phyloP scores from a whole-genome alignment of 2,797 vertebrate species.

The Momotus momota region DNA sequence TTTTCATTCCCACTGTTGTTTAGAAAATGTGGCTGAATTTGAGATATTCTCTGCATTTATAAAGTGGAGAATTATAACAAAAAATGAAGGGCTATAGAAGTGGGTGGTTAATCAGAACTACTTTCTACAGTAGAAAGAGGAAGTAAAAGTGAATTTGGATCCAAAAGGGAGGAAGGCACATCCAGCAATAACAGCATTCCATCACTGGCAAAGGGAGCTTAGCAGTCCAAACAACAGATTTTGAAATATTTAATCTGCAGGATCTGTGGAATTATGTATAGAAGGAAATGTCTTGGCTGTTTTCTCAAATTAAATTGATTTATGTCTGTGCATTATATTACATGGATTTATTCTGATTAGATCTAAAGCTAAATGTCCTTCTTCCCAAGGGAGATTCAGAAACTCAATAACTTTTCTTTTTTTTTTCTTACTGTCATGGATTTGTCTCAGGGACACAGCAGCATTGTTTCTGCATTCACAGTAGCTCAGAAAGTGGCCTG shows the following conservation, averaged over 20 bases:
- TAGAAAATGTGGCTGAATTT: neutral
- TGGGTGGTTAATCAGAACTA: constrained; percentile 15
- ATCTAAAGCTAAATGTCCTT: neutral
- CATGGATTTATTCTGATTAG: neutral
- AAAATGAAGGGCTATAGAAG: neutral
- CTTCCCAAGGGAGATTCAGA: neutral
- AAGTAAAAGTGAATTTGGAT: constrained; percentile 41
- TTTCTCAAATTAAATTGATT: constrained; percentile 33
- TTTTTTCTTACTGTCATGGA: neutral
- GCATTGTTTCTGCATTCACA: neutral
- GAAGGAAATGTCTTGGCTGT: neutral
- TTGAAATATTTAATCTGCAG: constrained; percentile 16
- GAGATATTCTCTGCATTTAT: neutral
- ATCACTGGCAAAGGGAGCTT: neutral
- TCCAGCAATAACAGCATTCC: constrained; percentile 1
- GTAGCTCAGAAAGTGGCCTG: neutral
- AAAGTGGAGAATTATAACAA: neutral
- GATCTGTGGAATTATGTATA: neutral
- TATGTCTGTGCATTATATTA: neutral
- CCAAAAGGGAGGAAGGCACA: neutral
- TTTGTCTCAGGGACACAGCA: neutral
- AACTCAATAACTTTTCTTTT: neutral
- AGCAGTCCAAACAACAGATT: constrained; percentile 5
- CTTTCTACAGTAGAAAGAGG: neutral
- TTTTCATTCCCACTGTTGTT: neutral